These are phyloP conservation scores for Metridium senile DNA, from an alignment of 92 coral and sea anemone genomes.

Conservation along the genomic window DNA sequence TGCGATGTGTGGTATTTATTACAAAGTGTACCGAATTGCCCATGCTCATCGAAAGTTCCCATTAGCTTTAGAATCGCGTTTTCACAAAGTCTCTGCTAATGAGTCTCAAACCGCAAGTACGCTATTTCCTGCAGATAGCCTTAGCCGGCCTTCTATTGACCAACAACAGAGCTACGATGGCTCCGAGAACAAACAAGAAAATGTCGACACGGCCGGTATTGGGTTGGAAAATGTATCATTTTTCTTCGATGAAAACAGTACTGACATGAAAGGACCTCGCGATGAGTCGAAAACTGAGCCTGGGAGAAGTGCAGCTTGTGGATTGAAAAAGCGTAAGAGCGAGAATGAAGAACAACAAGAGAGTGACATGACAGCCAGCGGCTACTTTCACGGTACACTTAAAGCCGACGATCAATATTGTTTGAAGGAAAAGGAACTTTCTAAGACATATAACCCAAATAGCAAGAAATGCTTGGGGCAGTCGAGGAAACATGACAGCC, in stretches of 20 bases:
- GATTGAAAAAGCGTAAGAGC: neutral
- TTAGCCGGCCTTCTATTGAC: conserved; percentile 6
- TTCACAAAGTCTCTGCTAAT: conserved; percentile 9
- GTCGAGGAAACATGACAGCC: neutral
- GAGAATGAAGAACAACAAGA: neutral
- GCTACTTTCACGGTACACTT: neutral
- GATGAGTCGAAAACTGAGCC: neutral
- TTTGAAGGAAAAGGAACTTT: neutral
- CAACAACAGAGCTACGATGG: conserved; percentile 12
- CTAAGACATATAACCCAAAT: neutral
- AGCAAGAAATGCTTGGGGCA: neutral
- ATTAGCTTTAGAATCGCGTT: conserved; percentile 14
- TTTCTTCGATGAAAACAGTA: conserved; percentile 7
- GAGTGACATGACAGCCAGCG: neutral
- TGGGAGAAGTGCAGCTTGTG: neutral
- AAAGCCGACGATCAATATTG: neutral
- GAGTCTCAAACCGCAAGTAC: conserved; percentile 18
- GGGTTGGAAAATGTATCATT: conserved; percentile 32
- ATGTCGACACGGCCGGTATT: neutral
- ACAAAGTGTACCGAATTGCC: conserved; percentile 57
- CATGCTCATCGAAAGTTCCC: conserved; percentile 34
- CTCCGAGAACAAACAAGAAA: neutral
- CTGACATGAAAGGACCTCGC: neutral
- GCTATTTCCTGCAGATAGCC: neutral
- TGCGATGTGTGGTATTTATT: conserved; percentile 67